Conservation (phyloP, 1,140 invertebrate species). For the Ceratina calcarata region DNA sequence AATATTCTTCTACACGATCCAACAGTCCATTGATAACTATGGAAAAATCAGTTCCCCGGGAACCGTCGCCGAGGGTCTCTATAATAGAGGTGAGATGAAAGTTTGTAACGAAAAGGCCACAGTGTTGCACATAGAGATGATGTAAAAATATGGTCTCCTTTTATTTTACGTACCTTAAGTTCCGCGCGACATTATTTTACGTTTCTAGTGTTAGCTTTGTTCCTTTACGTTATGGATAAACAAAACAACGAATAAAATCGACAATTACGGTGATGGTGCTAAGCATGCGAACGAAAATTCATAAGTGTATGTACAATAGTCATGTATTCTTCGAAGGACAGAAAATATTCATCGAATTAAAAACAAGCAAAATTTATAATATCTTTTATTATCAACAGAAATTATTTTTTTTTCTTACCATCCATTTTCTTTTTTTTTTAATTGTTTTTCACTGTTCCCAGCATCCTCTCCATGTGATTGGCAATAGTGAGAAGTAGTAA, state of each 20-base stretch:
- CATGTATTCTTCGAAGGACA: neutral
- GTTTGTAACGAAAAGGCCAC: conserved; percentile 18
- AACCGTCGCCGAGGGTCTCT: conserved; percentile 71
- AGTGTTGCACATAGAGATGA: conserved; percentile 7
- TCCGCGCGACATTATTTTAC: neutral
- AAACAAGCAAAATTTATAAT: conserved; percentile 12
- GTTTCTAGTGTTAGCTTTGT: conserved; percentile 25
- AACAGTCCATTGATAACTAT: conserved; percentile 59
- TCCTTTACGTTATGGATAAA: conserved; percentile 31
- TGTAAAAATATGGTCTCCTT: neutral
- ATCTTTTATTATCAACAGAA: conserved; percentile 16
- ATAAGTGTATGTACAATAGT: neutral
- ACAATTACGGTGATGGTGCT: conserved; percentile 48
- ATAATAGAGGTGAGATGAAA: conserved; percentile 74
- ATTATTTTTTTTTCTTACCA: conserved; percentile 4
- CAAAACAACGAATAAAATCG: conserved; percentile 11
- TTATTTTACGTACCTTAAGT: conserved; percentile 12
- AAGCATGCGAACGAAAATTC: conserved; percentile 32
- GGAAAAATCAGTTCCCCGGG: conserved; percentile 61
- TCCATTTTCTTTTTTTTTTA: conserved; percentile 51
- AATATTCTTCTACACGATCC: conserved; percentile 64
- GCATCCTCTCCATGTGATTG: conserved; percentile 60
- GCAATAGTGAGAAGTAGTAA: conserved; percentile 52
- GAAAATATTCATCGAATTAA: neutral
- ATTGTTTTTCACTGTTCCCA: conserved; percentile 60